Conservation (phyloP, 2,113 vertebrate genomes). For the Perognathus longimembris region DNA sequence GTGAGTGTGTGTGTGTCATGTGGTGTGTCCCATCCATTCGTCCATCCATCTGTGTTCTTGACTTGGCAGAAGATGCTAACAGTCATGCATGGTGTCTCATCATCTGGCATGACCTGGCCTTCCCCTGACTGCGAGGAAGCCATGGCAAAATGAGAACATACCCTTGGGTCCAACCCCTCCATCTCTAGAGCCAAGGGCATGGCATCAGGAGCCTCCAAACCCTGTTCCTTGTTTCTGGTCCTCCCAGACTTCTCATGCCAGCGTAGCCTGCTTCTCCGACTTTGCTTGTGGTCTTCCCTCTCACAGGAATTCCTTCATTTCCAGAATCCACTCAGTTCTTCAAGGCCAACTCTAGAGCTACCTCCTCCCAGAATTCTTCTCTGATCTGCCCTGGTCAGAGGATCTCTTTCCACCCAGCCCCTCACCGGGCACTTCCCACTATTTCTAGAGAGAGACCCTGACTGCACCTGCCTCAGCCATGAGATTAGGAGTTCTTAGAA, state of each 20-base stretch:
- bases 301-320: neutral
- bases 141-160: neutral
- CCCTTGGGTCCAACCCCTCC: neutral
- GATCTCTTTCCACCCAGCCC: neutral
- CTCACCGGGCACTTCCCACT: neutral
- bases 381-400: neutral
- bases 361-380: neutral
- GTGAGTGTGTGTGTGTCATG: neutral
- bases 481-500: neutral
- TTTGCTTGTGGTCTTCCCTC: neutral
- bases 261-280: neutral
- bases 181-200: neutral
- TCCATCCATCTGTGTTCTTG: no score
- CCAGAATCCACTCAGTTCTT: neutral
- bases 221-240: neutral
- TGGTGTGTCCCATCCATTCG: no score
- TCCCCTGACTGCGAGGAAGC: neutral
- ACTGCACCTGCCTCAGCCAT: neutral
- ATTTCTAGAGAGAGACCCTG: neutral
- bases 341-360: neutral
- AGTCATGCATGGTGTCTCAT: neutral
- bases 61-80: fast-evolving
- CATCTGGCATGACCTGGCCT: no score
- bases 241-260: neutral
- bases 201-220: neutral